phyloP scores from a whole-genome alignment of 2,797 vertebrate genomes.

The Girardinus metallicus region DNA sequence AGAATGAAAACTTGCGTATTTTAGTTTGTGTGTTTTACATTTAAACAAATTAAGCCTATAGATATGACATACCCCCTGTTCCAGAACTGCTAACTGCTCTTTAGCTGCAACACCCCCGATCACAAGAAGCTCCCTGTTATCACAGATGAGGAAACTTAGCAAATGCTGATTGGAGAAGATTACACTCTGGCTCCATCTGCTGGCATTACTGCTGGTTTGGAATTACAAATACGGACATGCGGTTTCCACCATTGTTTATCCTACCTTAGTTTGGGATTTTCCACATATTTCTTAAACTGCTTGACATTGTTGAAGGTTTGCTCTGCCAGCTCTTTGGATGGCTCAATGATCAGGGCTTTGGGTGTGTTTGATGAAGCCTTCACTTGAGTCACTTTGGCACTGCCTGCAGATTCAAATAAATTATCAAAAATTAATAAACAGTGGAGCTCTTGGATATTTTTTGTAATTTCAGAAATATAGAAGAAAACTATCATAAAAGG shows the following conservation, averaged over 20 bases:
- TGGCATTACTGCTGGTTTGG: constrained; percentile 31
- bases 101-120: constrained; percentile 97
- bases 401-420: constrained; percentile 79
- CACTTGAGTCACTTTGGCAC: constrained; percentile 87
- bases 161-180: not conserved
- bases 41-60: constrained; percentile 1
- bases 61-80: constrained; percentile 88
- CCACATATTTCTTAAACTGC: constrained; percentile 92
- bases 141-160: constrained; percentile 14
- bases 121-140: constrained; percentile 90
- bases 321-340: constrained; percentile 95
- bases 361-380: constrained; percentile 88
- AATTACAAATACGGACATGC: not conserved
- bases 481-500: not conserved
- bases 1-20: rapidly evolving
- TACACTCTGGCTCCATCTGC: constrained; percentile 36
- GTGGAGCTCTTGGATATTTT: too few relatives aligned
- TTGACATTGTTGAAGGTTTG: constrained; percentile 95
- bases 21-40: not conserved
- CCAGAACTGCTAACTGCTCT: constrained; percentile 91
- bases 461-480: not conserved
- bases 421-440: not conserved
- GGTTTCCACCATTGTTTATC: not conserved
- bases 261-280: constrained; percentile 94
- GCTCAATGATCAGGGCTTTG: constrained; percentile 94